Conservation (phyloP, 2,888 invertebrate genomes). For the Scrobipalpa costella region DNA sequence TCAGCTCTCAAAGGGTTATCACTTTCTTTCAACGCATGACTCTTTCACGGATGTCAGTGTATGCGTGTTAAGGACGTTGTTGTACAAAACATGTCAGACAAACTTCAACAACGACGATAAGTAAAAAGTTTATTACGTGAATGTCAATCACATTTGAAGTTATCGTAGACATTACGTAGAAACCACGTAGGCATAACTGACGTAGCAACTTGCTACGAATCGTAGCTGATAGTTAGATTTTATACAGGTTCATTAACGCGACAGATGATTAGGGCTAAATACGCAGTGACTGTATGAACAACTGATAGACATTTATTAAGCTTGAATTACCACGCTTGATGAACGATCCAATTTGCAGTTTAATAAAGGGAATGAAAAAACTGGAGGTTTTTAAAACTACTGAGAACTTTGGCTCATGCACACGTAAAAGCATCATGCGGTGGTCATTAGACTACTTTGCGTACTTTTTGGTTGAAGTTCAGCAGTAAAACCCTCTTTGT, state of each 20-base stretch:
- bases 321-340: conserved; percentile 12
- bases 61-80: background rate
- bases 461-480: conserved; percentile 12
- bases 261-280: conserved; percentile 6
- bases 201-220: background rate
- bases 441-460: conserved; percentile 11
- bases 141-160: no score
- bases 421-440: conserved; percentile 9
- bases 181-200: background rate
- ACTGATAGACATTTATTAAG: conserved; percentile 15
- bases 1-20: background rate
- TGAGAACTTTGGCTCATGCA: background rate
- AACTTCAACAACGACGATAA: background rate
- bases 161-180: no score
- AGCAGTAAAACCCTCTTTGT: conserved; percentile 4
- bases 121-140: background rate
- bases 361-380: background rate
- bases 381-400: background rate
- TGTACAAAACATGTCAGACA: background rate
- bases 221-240: background rate
- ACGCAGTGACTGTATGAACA: conserved; percentile 1
- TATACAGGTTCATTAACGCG: conserved; percentile 1
- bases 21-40: conserved; percentile 12
- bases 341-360: conserved; percentile 7
- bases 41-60: background rate